phyloP scores from a whole-genome alignment of 1,140 invertebrate genomes.

The Plodia interpunctella region DNA sequence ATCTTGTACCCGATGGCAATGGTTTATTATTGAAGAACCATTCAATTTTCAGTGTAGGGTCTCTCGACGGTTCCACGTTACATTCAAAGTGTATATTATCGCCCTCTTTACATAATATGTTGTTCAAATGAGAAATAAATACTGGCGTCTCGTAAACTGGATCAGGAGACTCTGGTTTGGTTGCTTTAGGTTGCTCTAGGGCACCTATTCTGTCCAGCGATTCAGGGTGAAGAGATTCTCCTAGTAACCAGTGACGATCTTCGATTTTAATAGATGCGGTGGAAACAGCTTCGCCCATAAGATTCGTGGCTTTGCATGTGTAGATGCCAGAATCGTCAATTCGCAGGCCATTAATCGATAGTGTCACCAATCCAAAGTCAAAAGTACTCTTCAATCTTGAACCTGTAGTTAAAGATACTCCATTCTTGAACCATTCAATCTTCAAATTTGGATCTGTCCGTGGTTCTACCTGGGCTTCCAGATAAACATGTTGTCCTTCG shows the following conservation, averaged over 20 bases:
- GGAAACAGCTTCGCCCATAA: constrained; percentile 93
- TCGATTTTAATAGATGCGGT: constrained; percentile 94
- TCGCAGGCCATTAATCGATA: constrained; percentile 91
- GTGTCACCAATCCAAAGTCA: constrained; percentile 95
- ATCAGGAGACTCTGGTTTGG: constrained; percentile 82
- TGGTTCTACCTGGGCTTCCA: constrained; percentile 98
- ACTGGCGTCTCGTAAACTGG: constrained; percentile 90
- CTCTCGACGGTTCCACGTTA: constrained; percentile 94
- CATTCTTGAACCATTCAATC: constrained; percentile 96
- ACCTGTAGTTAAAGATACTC: constrained; percentile 89
- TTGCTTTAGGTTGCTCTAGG: constrained; percentile 87
- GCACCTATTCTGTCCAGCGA: constrained; percentile 91
- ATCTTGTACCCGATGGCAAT: constrained; percentile 87
- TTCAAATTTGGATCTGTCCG: constrained; percentile 94
- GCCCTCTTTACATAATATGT: constrained; percentile 92
- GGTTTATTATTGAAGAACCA: constrained; percentile 93
- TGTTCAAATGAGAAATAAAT: constrained; percentile 94
- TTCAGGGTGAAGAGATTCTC: constrained; percentile 93
- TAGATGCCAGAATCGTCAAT: constrained; percentile 95
- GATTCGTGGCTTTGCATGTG: constrained; percentile 94
- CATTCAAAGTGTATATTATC: constrained; percentile 97
- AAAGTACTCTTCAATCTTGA: constrained; percentile 92
- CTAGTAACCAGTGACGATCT: constrained; percentile 90
- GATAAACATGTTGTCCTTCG: constrained; percentile 93
- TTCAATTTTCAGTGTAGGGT: constrained; percentile 95